A percentile compares a stretch with the other conserved stretches of the same genome.
Conservation (phyloP, 2,888 invertebrate genomes). For the Yponomeuta evonymella region DNA sequence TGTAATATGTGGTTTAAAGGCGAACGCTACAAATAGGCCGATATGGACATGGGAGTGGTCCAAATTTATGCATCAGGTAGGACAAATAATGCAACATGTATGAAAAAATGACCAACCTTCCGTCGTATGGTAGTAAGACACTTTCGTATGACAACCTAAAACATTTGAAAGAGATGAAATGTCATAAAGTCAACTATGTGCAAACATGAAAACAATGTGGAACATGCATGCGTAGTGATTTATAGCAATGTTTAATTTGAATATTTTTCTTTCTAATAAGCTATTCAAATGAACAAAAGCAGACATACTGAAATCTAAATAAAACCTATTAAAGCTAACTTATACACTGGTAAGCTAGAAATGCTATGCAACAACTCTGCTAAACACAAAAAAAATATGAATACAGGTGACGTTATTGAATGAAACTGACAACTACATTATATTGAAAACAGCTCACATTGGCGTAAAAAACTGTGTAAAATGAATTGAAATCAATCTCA, state of each 20-base stretch:
- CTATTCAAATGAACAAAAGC: too few species aligned
- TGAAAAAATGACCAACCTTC: conserved; percentile 50
- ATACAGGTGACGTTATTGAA: not conserved
- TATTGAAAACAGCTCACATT: not conserved
- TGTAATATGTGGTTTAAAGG: too few species aligned
- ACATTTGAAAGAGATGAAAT: conserved; percentile 7
- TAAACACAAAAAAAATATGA: not conserved
- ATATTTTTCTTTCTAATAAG: not conserved
- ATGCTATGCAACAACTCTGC: not conserved
- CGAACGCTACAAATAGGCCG: too few species aligned
- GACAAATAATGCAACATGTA: not conserved
- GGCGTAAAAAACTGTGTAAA: not conserved
- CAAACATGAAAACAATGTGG: not conserved
- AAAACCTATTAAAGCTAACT: too few species aligned
- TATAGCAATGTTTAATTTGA: not conserved
- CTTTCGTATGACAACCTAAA: conserved; percentile 44
- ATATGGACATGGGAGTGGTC: too few species aligned
- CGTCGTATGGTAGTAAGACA: conserved; percentile 54
- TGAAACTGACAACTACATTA: not conserved
- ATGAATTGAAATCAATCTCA: too few species aligned
- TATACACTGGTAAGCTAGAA: not conserved
- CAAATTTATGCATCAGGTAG: too few species aligned
- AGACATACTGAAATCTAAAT: too few species aligned
- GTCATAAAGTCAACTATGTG: not conserved
- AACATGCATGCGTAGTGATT: not conserved